Evolutionary conservation across 2,797 vertebrate species (phyloP), one percentile per base, ranked within the genome.

Genomic region (Hipposideros larvatus): DNA sequence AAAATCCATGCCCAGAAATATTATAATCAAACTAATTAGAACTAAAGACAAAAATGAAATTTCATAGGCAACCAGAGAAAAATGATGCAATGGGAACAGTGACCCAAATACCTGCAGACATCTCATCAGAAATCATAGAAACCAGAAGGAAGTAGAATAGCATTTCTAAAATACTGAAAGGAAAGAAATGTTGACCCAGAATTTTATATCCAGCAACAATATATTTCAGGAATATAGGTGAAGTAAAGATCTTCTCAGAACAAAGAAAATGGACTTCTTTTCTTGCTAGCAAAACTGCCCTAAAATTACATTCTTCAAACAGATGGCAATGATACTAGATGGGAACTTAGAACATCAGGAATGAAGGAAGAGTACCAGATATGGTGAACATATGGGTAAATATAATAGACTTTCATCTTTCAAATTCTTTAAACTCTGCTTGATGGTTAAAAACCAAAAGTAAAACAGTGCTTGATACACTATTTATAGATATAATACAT

Each of bases 191-290:
- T 73, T 74, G 71, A 53, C 43, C 34, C 34, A 91, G 75, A 87
- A 70, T 82, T 70, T 68, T 48, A 80, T 66, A 55, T 63, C 74
- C 88, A 91, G 53, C 26, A 43, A 77, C 55, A 59, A 90, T 16
- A 63, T 43, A 61, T 7, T 53, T 79, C 21, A 93, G 9, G 11
- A 55, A 77, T 82, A 14, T 28, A 61, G 3, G 37, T 41, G 26
- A 68, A 77, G 41, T 91, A 80, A 87, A 66, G 34, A 71, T 43
- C 13, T 11, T 51, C 19, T 18, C 51, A 75, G 18, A 61, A 65
- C 83, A 66, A 87, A 94, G 46, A 57, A 82, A 65, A 53, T 41
- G 83, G 31, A 91, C 83, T 77, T 83, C 63, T 8, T 78, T 88
- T 70, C 6, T 83, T 84, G 11, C 21, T 43, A 87, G 24, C 28